Base-by-base conservation (phyloP, 1,140 invertebrate genomes). In the Stegodyphus dumicola region DNA sequence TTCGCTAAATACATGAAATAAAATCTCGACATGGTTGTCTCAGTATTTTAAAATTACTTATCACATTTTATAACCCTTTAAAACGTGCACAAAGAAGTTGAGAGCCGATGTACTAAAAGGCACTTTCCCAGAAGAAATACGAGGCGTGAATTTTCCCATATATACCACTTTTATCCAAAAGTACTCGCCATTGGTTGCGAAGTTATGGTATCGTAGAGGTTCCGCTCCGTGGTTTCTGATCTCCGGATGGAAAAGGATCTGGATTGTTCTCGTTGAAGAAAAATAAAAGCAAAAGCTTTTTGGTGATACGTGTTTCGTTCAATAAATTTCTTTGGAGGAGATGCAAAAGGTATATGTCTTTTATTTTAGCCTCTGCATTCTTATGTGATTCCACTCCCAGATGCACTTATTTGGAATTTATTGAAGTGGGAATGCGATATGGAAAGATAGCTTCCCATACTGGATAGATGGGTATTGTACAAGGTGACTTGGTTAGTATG, bases 181-280 rank as follows among this genome's bases (percentile, higher is more conserved):
- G 5, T 15, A 11, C 56, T 11, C 4, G 1, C 56, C 56, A 60
- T 60, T 60, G 9, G 9, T 60, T 15, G 9, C 15, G 1, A 60
- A 60, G 56, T 11, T 11, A 60, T 15, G 56, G 9, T 60, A 60
- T 60, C 9, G 56, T 49, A 48, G 60, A 15, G 56, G 75, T 77
- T 77, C 75, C 75, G 33, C 33, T 33, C 33, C 33, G 33, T 33
- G 75, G 56, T 77, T 52, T 15, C n/a, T n/a, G 64, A 60, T 77
- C 75, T 60, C 54, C 64, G 64, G 75, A 60, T 60, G 56, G 56
- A 15, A 60, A 77, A 77, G 75, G 56, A 77, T 77, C 75, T 51
- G 48, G 75, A 77, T 77, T 77, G 75, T 77, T 77, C 78, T 80
- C 18, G 53, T 71, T 60, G 17, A 60, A 48, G 66, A 74, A 74